These are phyloP conservation scores for Eriosoma lanigerum DNA, from an alignment of 1,140 invertebrate genomes.

Conservation along the genomic window DNA sequence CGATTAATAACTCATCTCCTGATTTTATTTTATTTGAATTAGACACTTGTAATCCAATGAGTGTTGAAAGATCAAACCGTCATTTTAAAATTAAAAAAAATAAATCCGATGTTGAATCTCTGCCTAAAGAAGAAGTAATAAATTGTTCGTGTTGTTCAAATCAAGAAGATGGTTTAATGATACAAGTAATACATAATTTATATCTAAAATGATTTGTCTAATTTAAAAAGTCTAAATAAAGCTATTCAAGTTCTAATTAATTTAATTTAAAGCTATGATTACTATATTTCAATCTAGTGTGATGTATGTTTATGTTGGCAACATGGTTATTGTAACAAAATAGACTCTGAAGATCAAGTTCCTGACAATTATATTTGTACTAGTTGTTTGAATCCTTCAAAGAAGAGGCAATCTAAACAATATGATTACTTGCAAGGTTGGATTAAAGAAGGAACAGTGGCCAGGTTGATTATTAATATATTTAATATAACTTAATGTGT, in stretches of 20 bases:
- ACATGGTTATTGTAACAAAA: slow-evolving; percentile 84
- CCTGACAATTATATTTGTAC: slow-evolving; percentile 89
- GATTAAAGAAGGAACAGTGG: slow-evolving; percentile 78
- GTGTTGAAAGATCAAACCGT: not conserved
- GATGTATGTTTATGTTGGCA: slow-evolving; percentile 94
- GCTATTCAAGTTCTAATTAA: no score
- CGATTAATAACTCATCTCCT: no score
- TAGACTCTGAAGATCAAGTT: slow-evolving; percentile 76
- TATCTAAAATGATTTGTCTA: no score
- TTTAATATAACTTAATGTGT: not conserved
- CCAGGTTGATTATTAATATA: slow-evolving; percentile 59
- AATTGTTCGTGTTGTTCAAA: slow-evolving; percentile 80
- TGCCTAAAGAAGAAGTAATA: slow-evolving; percentile 72
- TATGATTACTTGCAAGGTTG: slow-evolving; percentile 85
- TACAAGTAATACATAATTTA: slow-evolving; percentile 60
- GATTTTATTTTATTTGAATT: not conserved
- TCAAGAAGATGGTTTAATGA: slow-evolving; percentile 92
- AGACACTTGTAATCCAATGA: slow-evolving; percentile 51
- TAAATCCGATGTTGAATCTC: slow-evolving; percentile 51
- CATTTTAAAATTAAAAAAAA: slow-evolving; percentile 46
- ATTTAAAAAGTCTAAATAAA: no score
- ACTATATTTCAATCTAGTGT: slow-evolving; percentile 68
- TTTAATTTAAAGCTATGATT: no score
- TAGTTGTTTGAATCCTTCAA: slow-evolving; percentile 78
- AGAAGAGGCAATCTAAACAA: slow-evolving; percentile 69